Conservation (phyloP, 2,888 invertebrate genomes). For the Cantharis nigra region DNA sequence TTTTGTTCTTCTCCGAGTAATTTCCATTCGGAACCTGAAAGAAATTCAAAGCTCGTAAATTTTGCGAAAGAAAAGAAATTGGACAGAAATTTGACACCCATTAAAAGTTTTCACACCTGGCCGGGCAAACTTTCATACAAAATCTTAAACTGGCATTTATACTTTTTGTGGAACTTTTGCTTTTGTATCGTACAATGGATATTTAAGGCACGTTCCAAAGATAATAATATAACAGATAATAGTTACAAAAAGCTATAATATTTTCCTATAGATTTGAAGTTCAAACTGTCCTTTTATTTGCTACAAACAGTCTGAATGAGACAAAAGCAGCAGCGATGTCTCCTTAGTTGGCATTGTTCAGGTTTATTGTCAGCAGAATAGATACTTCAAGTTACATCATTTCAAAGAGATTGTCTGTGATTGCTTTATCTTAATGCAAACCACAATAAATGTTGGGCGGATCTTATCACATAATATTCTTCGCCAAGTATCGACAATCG, state of each 20-base stretch:
- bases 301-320: slow-evolving; percentile 52
- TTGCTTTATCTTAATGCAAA: slow-evolving; percentile 53
- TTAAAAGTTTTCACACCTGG: neutral
- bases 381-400: slow-evolving; percentile 58
- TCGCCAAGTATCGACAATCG: neutral
- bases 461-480: slow-evolving; percentile 6
- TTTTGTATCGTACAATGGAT: slow-evolving; percentile 18
- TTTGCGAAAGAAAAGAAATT: neutral
- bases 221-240: slow-evolving; percentile 29
- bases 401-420: slow-evolving; percentile 55
- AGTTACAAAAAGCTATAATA: slow-evolving; percentile 35
- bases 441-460: slow-evolving; percentile 31
- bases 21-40: slow-evolving; percentile 92
- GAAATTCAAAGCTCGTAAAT: neutral
- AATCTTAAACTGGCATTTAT: slow-evolving; percentile 8
- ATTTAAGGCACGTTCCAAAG: slow-evolving; percentile 30
- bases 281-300: slow-evolving; percentile 55
- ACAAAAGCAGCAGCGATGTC: slow-evolving; percentile 54
- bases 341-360: slow-evolving; percentile 56
- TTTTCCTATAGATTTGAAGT: slow-evolving; percentile 50
- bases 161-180: slow-evolving; percentile 1
- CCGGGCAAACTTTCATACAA: neutral
- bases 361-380: slow-evolving; percentile 52
- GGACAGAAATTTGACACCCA: neutral
- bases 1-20: slow-evolving; percentile 91